A percentile compares a stretch with the other conserved stretches of the same genome.
Evolutionary conservation across 2,113 vertebrate genomes (phyloP).

Genomic region (Rana temporaria): DNA sequence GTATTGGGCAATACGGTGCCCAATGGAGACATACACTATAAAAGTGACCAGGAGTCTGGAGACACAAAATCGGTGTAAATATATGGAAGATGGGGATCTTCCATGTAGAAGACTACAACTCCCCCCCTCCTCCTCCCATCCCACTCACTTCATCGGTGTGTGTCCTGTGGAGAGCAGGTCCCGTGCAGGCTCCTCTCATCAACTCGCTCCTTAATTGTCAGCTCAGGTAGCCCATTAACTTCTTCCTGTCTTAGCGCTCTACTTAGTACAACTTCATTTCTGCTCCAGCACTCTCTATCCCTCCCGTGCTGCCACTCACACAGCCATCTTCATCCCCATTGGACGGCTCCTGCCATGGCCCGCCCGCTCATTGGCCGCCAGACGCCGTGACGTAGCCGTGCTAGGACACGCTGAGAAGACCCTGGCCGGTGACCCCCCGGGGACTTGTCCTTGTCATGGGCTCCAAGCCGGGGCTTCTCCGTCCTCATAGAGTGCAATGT

Average conservation of each 20-base stretch:
- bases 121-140: neutral
- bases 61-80: too few species aligned
- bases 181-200: slow-evolving; percentile 53
- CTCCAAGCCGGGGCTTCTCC: neutral
- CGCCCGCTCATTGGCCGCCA: slow-evolving; percentile 62
- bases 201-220: slow-evolving; percentile 66
- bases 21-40: too few species aligned
- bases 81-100: too few species aligned
- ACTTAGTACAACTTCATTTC: slow-evolving; percentile 73
- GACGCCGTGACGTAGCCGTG: slow-evolving; percentile 20
- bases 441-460: accelerated
- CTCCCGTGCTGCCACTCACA: slow-evolving; percentile 66
- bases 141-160: neutral
- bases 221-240: slow-evolving; percentile 71
- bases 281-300: slow-evolving; percentile 58
- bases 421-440: slow-evolving; percentile 8
- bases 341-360: slow-evolving; percentile 9
- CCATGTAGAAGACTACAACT: too few species aligned
- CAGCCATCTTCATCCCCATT: slow-evolving; percentile 61
- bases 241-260: slow-evolving; percentile 66
- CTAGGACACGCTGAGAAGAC: neutral
- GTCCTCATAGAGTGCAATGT: too few species aligned
- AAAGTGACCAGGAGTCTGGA: too few species aligned
- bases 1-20: too few species aligned
- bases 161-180: slow-evolving; percentile 57